Conservation (phyloP, 2,797 vertebrate genomes). For the Molossus molossus region DNA sequence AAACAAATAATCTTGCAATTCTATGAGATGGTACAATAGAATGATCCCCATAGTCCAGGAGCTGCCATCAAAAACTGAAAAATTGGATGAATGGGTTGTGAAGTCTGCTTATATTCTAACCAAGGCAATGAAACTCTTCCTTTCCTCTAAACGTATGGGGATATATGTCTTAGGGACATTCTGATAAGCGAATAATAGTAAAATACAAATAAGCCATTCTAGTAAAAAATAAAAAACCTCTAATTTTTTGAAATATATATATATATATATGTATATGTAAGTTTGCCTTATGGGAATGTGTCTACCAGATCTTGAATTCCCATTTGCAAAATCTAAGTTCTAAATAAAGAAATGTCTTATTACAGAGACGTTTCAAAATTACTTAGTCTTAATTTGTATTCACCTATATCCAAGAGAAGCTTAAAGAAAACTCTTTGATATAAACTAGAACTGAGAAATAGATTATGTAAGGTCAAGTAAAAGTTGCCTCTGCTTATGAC, state of each 20-base stretch:
- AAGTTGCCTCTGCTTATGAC: not conserved
- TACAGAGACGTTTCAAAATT: not conserved
- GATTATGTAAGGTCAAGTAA: not conserved
- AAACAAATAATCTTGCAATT: not conserved
- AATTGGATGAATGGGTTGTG: not conserved
- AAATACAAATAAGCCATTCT: not conserved
- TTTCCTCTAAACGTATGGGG: not conserved
- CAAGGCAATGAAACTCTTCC: not conserved
- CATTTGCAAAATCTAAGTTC: not conserved
- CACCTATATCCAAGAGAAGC: not conserved
- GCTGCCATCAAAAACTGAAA: not conserved
- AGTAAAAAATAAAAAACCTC: not conserved
- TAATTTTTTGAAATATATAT: not conserved
- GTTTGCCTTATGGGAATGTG: not conserved
- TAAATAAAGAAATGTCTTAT: not conserved
- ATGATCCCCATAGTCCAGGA: not conserved
- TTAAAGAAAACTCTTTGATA: not conserved
- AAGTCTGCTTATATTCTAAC: not conserved
- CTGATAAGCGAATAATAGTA: not conserved
- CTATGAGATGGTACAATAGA: not conserved
- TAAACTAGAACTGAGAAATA: not conserved
- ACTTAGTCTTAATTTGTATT: not conserved
- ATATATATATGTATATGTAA: not conserved
- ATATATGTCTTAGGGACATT: not conserved
- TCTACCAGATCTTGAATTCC: not conserved